These are phyloP conservation scores for Catonia carolina DNA, from an alignment of 2,888 invertebrate genomes.

Conservation along the genomic window DNA sequence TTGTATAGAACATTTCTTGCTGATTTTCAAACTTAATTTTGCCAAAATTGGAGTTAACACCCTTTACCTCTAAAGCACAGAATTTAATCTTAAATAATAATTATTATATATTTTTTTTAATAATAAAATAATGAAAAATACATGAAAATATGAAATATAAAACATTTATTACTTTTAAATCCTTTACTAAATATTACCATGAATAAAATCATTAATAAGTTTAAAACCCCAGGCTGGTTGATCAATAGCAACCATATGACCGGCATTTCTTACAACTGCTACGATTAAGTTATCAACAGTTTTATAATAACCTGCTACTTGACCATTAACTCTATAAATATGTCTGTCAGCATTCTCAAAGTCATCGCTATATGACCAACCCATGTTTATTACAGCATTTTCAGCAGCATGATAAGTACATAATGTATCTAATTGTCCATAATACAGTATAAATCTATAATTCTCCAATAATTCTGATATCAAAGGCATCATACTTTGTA, in stretches of 20 bases:
- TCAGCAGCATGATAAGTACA: too few relatives aligned
- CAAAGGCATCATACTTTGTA: conserved; percentile 71
- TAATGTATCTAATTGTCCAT: conserved; percentile 85
- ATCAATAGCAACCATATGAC: conserved; percentile 74
- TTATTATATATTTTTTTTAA: too few relatives aligned
- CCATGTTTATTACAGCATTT: conserved; percentile 63
- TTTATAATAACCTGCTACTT: conserved; percentile 69
- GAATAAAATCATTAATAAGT: background rate
- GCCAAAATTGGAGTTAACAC: too few relatives aligned
- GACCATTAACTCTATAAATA: conserved; percentile 53
- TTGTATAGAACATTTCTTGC: too few relatives aligned
- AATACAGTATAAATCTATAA: conserved; percentile 75
- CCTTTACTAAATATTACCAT: too few relatives aligned
- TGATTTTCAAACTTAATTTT: too few relatives aligned
- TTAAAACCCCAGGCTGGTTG: conserved; percentile 65
- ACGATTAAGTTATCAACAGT: conserved; percentile 63
- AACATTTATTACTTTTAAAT: too few relatives aligned
- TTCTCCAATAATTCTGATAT: conserved; percentile 58
- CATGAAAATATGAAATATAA: too few relatives aligned
- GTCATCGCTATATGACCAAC: conserved; percentile 57
- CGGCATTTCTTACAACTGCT: conserved; percentile 67
- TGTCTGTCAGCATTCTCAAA: conserved; percentile 60
- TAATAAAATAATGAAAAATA: too few relatives aligned
- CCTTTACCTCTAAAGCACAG: too few relatives aligned
- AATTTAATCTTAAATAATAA: too few relatives aligned